These are phyloP conservation scores for Pterostichus niger DNA, from an alignment of 2,888 invertebrate genomes.

Conservation along the genomic window DNA sequence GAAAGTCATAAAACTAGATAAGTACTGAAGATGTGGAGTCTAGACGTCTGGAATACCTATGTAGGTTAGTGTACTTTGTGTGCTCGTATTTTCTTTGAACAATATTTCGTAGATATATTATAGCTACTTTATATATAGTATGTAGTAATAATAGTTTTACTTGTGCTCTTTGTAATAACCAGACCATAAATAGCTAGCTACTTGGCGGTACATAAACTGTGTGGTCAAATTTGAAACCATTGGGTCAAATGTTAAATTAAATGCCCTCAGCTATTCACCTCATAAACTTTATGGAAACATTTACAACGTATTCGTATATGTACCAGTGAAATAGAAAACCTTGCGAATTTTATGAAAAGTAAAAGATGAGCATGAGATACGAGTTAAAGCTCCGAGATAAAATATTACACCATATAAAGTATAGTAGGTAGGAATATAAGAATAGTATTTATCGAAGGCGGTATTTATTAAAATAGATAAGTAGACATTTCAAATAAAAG, in stretches of 20 bases:
- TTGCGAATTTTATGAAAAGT: not conserved
- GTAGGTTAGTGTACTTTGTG: no score
- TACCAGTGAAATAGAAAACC: conserved; percentile 14
- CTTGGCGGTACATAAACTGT: conserved; percentile 4
- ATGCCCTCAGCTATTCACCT: conserved; percentile 26
- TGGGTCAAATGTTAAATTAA: conserved; percentile 37
- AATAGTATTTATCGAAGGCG: no score
- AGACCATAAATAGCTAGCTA: conserved; percentile 15
- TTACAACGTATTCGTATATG: not conserved
- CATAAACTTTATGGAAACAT: conserved; percentile 35
- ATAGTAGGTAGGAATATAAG: no score
- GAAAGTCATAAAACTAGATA: no score
- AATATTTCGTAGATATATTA: no score
- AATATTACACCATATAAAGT: no score
- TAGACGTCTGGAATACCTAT: no score
- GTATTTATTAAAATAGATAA: no score
- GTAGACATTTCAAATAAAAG: no score
- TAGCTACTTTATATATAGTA: not conserved
- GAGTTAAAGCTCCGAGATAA: not conserved
- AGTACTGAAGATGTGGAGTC: no score
- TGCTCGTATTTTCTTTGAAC: no score
- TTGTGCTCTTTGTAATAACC: not conserved
- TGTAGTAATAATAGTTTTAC: conserved; percentile 19
- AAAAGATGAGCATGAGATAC: not conserved
- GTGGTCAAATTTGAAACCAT: conserved; percentile 16